Conservation (phyloP, 2,113 vertebrate species). For the Neotoma lepida region DNA sequence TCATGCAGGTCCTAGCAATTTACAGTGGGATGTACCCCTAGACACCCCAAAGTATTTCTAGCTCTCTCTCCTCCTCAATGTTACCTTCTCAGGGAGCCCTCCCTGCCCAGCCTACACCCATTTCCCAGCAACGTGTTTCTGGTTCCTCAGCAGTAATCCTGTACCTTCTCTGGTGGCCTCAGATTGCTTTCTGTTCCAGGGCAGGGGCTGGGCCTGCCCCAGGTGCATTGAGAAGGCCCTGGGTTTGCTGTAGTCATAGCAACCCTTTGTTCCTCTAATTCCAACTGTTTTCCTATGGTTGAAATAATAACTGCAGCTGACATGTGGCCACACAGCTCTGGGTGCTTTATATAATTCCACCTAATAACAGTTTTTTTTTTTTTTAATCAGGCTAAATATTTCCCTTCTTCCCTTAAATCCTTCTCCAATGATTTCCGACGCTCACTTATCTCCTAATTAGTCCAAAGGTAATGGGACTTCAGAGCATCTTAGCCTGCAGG, state of each 20-base stretch:
- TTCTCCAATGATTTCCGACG: neutral
- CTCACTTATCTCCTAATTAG: constrained; percentile 28
- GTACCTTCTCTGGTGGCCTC: neutral
- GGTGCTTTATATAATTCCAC: neutral
- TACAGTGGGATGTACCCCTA: neutral
- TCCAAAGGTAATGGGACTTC: neutral
- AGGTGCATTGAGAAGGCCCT: neutral
- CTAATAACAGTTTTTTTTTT: neutral
- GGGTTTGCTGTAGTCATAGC: neutral
- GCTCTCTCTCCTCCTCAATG: neutral
- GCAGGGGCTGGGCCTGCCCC: neutral
- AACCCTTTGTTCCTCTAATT: constrained; percentile 18
- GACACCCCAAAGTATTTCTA: neutral
- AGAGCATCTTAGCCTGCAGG: neutral
- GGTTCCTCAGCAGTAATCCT: neutral
- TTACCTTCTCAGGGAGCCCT: constrained; percentile 9
- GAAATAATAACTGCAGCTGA: neutral
- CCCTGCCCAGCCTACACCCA: neutral
- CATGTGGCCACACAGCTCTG: neutral
- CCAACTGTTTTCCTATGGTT: neutral
- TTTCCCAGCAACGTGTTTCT: neutral
- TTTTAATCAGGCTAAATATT: constrained; percentile 4
- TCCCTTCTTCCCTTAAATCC: constrained; percentile 31
- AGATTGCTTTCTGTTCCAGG: neutral
- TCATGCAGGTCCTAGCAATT: neutral